phyloP scores from a whole-genome alignment of 2,888 invertebrate species.

The Vandiemenella viatica region DNA sequence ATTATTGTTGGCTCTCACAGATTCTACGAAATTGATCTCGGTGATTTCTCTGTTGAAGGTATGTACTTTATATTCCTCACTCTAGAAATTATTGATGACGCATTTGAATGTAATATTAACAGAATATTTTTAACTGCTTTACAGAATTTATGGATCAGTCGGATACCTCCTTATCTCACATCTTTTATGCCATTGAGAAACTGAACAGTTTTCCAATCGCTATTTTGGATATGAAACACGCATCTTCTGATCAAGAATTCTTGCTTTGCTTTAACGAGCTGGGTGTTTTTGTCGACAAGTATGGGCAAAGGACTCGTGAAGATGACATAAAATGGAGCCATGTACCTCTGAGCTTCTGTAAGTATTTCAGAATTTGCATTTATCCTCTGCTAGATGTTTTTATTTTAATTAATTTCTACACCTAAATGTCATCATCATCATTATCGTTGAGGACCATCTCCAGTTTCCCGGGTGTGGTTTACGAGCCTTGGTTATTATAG shows the following conservation, averaged over 20 bases:
- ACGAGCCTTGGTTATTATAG: too few relatives aligned
- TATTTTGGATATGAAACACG: conserved; percentile 27
- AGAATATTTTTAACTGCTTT: not conserved
- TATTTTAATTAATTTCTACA: not conserved
- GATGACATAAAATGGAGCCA: conserved; percentile 71
- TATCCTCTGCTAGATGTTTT: not conserved
- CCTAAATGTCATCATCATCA: too few relatives aligned
- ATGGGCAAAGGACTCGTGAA: conserved; percentile 58
- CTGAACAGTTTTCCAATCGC: conserved; percentile 54
- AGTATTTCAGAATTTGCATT: conserved; percentile 13
- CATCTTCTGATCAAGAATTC: conserved; percentile 42
- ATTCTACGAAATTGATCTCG: conserved; percentile 66
- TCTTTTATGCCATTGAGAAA: conserved; percentile 37
- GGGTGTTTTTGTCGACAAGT: conserved; percentile 73
- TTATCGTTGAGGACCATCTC: too few relatives aligned
- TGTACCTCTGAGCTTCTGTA: conserved; percentile 59
- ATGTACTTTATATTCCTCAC: conserved; percentile 2
- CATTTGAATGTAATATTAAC: not conserved
- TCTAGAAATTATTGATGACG: not conserved
- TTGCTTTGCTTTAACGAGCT: conserved; percentile 76
- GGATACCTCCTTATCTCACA: conserved; percentile 50
- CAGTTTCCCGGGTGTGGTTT: too few relatives aligned
- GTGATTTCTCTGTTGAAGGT: conserved; percentile 45
- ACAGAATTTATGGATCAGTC: conserved; percentile 58
- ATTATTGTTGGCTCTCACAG: conserved; percentile 70